Percentiles rank a stretch among this genome's conserved stretches.
These are phyloP conservation scores for Junonia oenone DNA, from an alignment of 2,888 invertebrate genomes.

Conservation along the genomic window DNA sequence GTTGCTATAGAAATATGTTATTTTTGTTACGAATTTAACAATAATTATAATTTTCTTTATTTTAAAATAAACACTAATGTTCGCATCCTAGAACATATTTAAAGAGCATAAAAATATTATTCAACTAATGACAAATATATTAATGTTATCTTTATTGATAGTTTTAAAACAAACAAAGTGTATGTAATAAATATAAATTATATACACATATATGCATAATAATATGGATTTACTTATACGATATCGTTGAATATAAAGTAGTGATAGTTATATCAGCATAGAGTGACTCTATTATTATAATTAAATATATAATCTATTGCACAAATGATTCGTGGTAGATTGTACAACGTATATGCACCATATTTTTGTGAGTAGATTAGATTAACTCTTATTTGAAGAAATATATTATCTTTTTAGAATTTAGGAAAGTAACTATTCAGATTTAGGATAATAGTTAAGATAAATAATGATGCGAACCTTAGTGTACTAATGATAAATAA, in stretches of 20 bases:
- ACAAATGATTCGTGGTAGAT: constrained; percentile 24
- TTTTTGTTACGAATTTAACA: background rate
- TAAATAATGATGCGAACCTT: constrained; percentile 54
- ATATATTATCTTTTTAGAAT: constrained; percentile 18
- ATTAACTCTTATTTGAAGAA: constrained; percentile 23
- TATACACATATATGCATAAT: constrained; percentile 3
- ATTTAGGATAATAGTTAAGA: constrained; percentile 13
- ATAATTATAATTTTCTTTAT: background rate
- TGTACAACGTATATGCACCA: constrained; percentile 29
- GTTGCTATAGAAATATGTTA: background rate
- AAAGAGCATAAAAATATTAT: constrained; percentile 6
- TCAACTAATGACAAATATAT: constrained; percentile 13
- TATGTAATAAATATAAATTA: constrained; percentile 8
- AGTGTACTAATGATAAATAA: constrained; percentile 44
- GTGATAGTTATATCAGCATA: constrained; percentile 24
- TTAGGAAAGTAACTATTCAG: constrained; percentile 19
- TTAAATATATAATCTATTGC: constrained; percentile 28
- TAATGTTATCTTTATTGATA: constrained; percentile 16
- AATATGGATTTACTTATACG: constrained; percentile 14
- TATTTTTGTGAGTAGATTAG: constrained; percentile 32
- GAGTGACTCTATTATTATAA: constrained; percentile 27
- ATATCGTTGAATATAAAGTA: constrained; percentile 16
- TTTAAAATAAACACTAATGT: constrained; percentile 16
- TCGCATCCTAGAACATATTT: constrained; percentile 21
- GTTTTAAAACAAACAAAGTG: constrained; percentile 2